phyloP scores from a whole-genome alignment of 2,797 vertebrate species.

The Eupleurogrammus muticus region DNA sequence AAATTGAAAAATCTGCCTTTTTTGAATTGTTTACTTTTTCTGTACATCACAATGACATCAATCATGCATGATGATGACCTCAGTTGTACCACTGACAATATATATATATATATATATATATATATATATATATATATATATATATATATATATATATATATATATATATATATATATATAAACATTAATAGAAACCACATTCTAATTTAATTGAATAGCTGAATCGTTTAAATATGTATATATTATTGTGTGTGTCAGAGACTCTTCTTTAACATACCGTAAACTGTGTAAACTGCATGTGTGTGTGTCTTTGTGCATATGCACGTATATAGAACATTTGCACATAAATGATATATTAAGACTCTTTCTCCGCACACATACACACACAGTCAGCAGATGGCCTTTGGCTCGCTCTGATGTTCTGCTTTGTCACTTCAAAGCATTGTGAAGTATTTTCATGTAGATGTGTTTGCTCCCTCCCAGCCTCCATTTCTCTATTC shows the following conservation, averaged over 20 bases:
- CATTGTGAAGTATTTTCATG: conserved; percentile 70
- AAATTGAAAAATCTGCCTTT: no score
- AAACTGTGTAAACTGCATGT: conserved; percentile 22
- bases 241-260: conserved; percentile 53
- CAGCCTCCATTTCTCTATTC: conserved; percentile 56
- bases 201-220: not conserved
- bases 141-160: no score
- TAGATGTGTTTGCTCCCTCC: conserved; percentile 59
- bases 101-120: no score
- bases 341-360: conserved; percentile 70
- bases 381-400: conserved; percentile 63
- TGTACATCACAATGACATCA: no score
- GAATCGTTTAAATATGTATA: not conserved
- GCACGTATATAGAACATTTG: conserved; percentile 60
- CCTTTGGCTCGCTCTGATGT: conserved; percentile 73
- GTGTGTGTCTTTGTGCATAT: conserved; percentile 18
- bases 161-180: no score
- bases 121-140: no score
- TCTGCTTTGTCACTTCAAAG: conserved; percentile 81
- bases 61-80: no score
- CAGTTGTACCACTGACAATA: no score
- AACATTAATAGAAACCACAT: conserved; percentile 33
- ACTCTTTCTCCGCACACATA: conserved; percentile 23
- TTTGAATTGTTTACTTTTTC: no score
- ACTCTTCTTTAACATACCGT: no score